phyloP scores from a whole-genome alignment of 1,140 invertebrate genomes.

The Panulirus ornatus region DNA sequence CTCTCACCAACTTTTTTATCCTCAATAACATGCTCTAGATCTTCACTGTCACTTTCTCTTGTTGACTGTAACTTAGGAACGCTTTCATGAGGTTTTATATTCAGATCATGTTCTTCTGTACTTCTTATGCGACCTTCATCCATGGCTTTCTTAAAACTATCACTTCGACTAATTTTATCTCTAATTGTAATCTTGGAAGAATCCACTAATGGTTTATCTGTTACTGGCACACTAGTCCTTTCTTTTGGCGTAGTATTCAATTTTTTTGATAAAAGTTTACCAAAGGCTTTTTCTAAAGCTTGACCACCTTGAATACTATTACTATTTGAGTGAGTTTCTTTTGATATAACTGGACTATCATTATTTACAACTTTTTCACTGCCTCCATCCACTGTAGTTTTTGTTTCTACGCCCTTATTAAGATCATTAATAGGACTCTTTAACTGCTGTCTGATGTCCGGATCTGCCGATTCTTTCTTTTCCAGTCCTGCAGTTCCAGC shows the following conservation, averaged over 20 bases:
- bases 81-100: constrained; percentile 53
- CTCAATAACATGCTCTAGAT: neutral
- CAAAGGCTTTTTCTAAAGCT: constrained; percentile 53
- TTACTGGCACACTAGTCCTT: constrained; percentile 18
- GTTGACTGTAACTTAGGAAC: constrained; percentile 29
- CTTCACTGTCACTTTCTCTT: constrained; percentile 32
- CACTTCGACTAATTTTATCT: constrained; percentile 72
- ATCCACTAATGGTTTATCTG: constrained; percentile 26
- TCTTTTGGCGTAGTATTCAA: constrained; percentile 32
- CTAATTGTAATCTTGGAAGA: constrained; percentile 24
- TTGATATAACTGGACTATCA: constrained; percentile 43
- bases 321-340: constrained; percentile 37
- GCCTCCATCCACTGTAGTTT: constrained; percentile 5
- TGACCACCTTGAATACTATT: constrained; percentile 46
- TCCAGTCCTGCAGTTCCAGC: neutral
- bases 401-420: constrained; percentile 44
- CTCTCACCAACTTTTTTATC: constrained; percentile 51
- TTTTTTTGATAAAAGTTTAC: constrained; percentile 61
- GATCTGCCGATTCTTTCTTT: constrained; percentile 24
- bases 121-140: constrained; percentile 59
- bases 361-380: constrained; percentile 19
- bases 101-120: constrained; percentile 59
- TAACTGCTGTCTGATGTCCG: constrained; percentile 61
- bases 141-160: constrained; percentile 73
- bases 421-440: constrained; percentile 34